Base-by-base conservation (phyloP, 30 jellyfish, hydroid and myxozoan species). In the Pelagia noctiluca region DNA sequence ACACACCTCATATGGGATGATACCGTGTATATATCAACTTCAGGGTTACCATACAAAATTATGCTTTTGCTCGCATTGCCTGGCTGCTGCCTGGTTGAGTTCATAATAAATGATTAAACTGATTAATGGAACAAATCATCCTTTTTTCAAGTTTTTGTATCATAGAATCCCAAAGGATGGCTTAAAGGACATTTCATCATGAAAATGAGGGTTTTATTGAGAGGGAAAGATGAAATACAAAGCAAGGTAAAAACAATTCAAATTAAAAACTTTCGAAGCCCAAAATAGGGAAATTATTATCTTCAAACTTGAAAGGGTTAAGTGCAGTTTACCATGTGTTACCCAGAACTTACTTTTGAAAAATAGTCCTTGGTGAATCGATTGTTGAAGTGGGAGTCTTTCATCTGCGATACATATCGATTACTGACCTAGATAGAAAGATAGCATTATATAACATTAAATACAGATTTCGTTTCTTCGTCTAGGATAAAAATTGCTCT, bases 321-420 rank as follows among this genome's bases (percentile, higher is more conserved):
- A 4, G 8, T n/a, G 11, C 29, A 60, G 34, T 60, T n/a, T 8
- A 5, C 57, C 16, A 16, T 42, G 57, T 42, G 32, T 2, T 52
- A 1, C 3, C 11, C 13, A 19, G 34, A 19, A 13, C 23, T 21
- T 23, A 92, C 98, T 97, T 83, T 92, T 12, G 95, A 71, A 38
- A 68, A 75, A 63, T 71, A 92, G 42, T 92, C 98, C 67, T 85
- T 85, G 1, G 97, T 86, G 52, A 92, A 92, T 48, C 76, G 78
- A 52, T 57, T 68, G 48, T 57, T 64, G 52, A 30, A 78, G 71
- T 92, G 96, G 18, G 97, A 85, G 57, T 94, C 95, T 69, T 86
- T 86, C 74, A 92, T 13, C 68, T 92, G 98, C 13, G 98, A 87
- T 33, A 92, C 86, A 46, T 77, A 92, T 47, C 98, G 95, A 70